Evolutionary conservation across 2,113 vertebrate species (phyloP).

Genomic region (Pygoscelis adeliae): DNA sequence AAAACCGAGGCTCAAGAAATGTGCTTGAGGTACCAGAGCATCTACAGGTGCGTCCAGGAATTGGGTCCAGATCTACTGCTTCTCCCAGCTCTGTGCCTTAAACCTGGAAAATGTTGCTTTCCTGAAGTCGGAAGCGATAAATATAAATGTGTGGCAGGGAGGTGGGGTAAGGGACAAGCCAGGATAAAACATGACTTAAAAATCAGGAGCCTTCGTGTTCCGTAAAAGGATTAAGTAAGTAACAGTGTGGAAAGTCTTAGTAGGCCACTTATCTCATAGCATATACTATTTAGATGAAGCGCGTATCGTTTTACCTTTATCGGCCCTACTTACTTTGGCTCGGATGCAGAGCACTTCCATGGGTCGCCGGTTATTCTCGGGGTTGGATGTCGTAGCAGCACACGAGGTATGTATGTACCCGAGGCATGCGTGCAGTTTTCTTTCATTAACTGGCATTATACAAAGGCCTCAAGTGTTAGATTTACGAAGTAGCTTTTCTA

Average conservation of each 20-base stretch:
- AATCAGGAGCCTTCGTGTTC: fast-evolving
- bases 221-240: neutral
- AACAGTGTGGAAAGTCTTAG: neutral
- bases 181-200: neutral
- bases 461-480: neutral
- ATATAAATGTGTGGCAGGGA: fast-evolving
- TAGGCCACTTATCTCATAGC: neutral
- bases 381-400: neutral
- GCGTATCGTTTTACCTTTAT: fast-evolving
- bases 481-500: neutral
- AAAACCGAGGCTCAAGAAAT: neutral
- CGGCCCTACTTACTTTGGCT: neutral
- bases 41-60: neutral
- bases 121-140: too few species aligned
- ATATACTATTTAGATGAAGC: neutral
- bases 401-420: neutral
- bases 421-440: neutral
- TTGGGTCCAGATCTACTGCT: too few species aligned
- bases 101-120: neutral
- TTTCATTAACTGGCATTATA: neutral
- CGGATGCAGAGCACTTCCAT: fast-evolving
- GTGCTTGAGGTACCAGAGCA: neutral
- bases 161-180: neutral
- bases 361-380: fast-evolving
- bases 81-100: neutral